Percentiles rank a stretch among this genome's conserved stretches.
phyloP scores from a whole-genome alignment of 2,797 vertebrate species.

The Etheostoma nigrum region DNA sequence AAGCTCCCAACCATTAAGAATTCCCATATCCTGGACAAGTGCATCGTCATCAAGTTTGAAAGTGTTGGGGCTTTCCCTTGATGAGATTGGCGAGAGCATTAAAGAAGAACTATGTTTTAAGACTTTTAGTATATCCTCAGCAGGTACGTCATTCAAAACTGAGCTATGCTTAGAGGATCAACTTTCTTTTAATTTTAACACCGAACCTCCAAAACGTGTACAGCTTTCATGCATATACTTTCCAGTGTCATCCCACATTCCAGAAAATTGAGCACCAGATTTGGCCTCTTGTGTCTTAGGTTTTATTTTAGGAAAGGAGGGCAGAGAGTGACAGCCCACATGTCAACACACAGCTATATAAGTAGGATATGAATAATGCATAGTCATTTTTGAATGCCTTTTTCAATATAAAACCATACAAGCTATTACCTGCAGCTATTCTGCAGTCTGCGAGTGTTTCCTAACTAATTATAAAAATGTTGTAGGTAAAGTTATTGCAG shows the following conservation, averaged over 20 bases:
- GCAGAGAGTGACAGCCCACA: slow-evolving; percentile 63
- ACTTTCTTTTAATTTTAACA: too few relatives aligned
- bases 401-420: neutral
- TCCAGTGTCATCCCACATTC: too few relatives aligned
- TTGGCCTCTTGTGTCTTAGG: slow-evolving; percentile 59
- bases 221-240: neutral
- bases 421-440: neutral
- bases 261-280: slow-evolving; percentile 61
- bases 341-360: slow-evolving; percentile 63
- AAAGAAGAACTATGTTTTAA: neutral
- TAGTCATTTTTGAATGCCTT: neutral
- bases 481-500: neutral
- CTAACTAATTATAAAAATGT: neutral
- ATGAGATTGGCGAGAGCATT: neutral
- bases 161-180: neutral
- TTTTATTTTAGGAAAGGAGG: slow-evolving; percentile 83
- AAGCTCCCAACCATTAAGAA: slow-evolving; percentile 5
- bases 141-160: neutral
- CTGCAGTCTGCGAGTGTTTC: neutral
- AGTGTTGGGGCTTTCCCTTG: neutral
- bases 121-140: neutral
- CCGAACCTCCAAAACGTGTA: neutral
- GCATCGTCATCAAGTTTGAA: slow-evolving; percentile 8
- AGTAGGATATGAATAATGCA: slow-evolving; percentile 39
- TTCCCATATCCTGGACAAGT: slow-evolving; percentile 4